These are phyloP conservation scores for Leucophenga montana DNA, from an alignment of 2,888 invertebrate species.

Conservation along the genomic window DNA sequence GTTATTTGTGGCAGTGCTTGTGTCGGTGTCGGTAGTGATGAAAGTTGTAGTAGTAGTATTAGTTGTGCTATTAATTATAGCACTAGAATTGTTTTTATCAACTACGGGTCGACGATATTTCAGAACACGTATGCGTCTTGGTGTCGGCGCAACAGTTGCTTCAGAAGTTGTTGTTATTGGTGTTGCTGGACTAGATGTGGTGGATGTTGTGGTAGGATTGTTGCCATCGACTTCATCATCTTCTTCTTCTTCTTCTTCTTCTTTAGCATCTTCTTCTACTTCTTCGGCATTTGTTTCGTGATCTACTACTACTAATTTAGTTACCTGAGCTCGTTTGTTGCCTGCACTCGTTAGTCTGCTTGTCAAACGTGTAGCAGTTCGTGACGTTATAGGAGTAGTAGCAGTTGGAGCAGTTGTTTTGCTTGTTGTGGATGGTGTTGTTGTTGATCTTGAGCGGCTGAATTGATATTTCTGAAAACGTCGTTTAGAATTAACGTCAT, in stretches of 20 bases:
- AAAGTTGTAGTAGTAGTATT: conserved; percentile 51
- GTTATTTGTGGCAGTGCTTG: conserved; percentile 40
- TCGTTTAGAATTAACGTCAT: conserved; percentile 71
- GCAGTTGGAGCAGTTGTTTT: conserved; percentile 32
- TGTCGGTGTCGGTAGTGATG: conserved; percentile 53
- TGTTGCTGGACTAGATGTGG: conserved; percentile 42
- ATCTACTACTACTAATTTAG: conserved; percentile 52
- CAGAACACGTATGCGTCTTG: conserved; percentile 62
- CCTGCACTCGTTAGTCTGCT: conserved; percentile 40
- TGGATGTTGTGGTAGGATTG: conserved; percentile 37
- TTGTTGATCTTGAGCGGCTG: conserved; percentile 62
- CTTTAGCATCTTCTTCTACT: conserved; percentile 38
- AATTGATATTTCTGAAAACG: conserved; percentile 73
- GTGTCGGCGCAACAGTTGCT: conserved; percentile 40
- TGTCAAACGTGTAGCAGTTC: conserved; percentile 31
- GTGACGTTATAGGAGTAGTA: conserved; percentile 27
- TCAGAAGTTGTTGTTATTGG: conserved; percentile 39
- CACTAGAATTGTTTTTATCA: conserved; percentile 48
- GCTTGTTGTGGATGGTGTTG: conserved; percentile 37
- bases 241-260: conserved; percentile 38
- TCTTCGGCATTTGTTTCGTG: conserved; percentile 40
- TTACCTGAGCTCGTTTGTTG: conserved; percentile 56
- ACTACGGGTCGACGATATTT: conserved; percentile 61
- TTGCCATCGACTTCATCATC: conserved; percentile 48
- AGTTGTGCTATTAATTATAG: conserved; percentile 54